A percentile compares a stretch with the other conserved stretches of the same genome.
phyloP scores from a whole-genome alignment of 2,113 vertebrate genomes.

The Pomatorhinus ruficollis region DNA sequence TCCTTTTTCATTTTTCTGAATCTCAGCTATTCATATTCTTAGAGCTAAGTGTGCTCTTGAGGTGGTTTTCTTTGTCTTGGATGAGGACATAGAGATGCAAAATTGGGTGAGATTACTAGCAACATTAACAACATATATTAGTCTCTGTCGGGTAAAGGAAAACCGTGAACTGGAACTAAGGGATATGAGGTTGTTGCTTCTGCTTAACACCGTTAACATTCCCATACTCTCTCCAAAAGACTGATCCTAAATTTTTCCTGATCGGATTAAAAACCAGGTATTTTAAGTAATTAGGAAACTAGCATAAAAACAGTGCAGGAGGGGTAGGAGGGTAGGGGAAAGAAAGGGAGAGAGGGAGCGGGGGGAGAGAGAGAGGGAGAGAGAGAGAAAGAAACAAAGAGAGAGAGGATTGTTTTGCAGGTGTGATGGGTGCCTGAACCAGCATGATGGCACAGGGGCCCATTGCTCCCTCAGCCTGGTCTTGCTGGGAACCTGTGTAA shows the following conservation, averaged over 20 bases:
- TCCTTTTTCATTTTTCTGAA: background rate
- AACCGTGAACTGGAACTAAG: background rate
- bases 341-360: too few species aligned
- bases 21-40: background rate
- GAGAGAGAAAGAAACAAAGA: too few species aligned
- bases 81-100: background rate
- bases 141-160: background rate
- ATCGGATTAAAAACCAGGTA: background rate
- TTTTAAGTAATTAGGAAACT: background rate
- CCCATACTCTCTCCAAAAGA: background rate
- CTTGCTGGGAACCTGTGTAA: background rate
- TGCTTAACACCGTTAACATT: background rate
- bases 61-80: background rate
- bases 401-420: background rate
- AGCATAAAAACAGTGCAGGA: background rate
- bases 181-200: background rate
- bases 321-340: too few species aligned
- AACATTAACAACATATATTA: background rate
- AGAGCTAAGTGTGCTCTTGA: background rate
- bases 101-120: background rate
- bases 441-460: background rate
- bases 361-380: too few species aligned
- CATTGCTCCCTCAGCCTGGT: rapidly evolving
- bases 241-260: background rate
- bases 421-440: background rate